A percentile compares a stretch with the other conserved stretches of the same genome.
Conservation (phyloP, 2,888 invertebrate species). For the Xestia xanthographa region DNA sequence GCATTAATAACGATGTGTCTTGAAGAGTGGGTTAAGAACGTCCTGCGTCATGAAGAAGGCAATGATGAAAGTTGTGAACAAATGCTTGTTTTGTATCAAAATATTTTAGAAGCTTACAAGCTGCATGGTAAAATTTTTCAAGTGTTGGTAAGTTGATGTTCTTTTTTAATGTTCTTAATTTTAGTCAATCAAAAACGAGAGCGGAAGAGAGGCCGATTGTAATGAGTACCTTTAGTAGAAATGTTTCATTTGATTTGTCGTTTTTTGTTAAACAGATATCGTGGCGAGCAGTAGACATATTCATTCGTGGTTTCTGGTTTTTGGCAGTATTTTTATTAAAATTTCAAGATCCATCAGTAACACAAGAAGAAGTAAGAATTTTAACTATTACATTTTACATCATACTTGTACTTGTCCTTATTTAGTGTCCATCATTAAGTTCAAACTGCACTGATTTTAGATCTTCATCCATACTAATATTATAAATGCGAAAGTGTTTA, state of each 20-base stretch:
- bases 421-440: not conserved
- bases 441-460: too few relatives aligned
- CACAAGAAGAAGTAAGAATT: constrained; percentile 5
- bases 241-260: too few relatives aligned
- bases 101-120: constrained; percentile 9
- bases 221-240: too few relatives aligned
- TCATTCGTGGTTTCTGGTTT: not conserved
- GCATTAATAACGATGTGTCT: constrained; percentile 15
- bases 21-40: constrained; percentile 1
- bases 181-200: not conserved
- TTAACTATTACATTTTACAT: not conserved
- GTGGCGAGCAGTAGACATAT: not conserved
- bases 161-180: not conserved
- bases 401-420: not conserved
- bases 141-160: constrained; percentile 8
- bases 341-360: not conserved
- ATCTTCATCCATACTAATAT: too few relatives aligned
- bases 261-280: constrained; percentile 11
- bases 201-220: too few relatives aligned
- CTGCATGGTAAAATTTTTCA: constrained; percentile 3
- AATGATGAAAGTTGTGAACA: constrained; percentile 15
- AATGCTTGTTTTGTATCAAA: constrained; percentile 6
- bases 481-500: too few relatives aligned
- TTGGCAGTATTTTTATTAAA: not conserved
- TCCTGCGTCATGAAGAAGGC: not conserved